These are phyloP conservation scores for Hapalemur alaotrensis DNA, from an alignment of 2,797 vertebrate species.

Conservation along the genomic window DNA sequence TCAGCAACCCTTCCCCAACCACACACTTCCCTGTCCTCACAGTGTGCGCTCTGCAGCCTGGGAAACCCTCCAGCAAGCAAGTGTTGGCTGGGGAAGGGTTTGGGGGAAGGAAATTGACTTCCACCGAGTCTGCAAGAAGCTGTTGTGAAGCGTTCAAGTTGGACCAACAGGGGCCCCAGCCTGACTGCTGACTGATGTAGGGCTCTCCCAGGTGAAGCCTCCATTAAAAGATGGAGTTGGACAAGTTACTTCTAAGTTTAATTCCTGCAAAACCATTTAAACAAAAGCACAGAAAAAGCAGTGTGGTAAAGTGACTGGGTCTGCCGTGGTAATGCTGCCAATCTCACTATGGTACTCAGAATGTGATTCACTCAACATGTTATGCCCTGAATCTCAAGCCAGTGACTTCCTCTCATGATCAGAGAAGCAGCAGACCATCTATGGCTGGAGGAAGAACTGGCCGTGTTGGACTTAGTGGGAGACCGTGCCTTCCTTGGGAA, in stretches of 20 bases:
- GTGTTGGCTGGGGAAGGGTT: not conserved
- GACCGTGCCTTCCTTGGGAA: not conserved
- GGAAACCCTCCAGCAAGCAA: not conserved
- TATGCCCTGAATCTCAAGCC: not conserved
- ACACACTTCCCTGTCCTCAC: not conserved
- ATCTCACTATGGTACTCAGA: not conserved
- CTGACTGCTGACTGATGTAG: not conserved
- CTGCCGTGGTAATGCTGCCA: accelerated
- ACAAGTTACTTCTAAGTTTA: not conserved
- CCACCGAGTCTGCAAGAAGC: not conserved
- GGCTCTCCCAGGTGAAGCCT: not conserved
- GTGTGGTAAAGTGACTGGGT: not conserved
- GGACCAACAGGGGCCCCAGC: not conserved
- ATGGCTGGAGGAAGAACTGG: not conserved
- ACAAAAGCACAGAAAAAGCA: not conserved
- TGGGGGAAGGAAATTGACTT: not conserved
- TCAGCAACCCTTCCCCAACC: not conserved
- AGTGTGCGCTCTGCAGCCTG: not conserved
- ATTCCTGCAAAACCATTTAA: not conserved
- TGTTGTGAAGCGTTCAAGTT: not conserved
- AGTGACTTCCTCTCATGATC: not conserved
- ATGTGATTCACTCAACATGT: not conserved
- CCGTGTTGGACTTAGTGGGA: not conserved
- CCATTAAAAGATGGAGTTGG: not conserved
- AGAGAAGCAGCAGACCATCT: not conserved